phyloP scores from a whole-genome alignment of 53 echinoderm and acorn worm genomes.

The Henricia sp. region DNA sequence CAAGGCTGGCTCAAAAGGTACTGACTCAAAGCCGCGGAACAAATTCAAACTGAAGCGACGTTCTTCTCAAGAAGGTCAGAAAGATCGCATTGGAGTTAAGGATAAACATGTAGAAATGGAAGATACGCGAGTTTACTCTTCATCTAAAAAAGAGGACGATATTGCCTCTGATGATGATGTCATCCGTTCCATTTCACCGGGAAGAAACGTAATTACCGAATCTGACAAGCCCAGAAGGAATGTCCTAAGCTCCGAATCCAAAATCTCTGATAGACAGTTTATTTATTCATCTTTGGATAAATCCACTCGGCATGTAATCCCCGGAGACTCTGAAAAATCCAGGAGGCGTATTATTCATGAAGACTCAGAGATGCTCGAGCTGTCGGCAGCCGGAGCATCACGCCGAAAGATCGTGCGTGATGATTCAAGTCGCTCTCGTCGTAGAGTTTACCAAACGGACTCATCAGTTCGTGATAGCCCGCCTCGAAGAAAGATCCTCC shows the following conservation, averaged over 20 bases:
- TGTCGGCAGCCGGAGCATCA: not conserved
- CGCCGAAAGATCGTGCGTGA: slow-evolving; percentile 28
- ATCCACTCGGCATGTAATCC: slow-evolving; percentile 9
- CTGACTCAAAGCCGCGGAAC: not conserved
- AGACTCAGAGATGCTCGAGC: not conserved
- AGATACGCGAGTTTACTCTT: too few species aligned
- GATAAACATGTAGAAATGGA: too few species aligned
- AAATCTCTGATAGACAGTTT: slow-evolving; percentile 2
- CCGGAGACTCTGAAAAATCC: slow-evolving; percentile 31
- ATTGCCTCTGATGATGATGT: slow-evolving; percentile 21
- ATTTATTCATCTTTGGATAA: slow-evolving; percentile 7
- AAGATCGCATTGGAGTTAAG: too few species aligned
- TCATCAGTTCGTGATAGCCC: slow-evolving; percentile 7
- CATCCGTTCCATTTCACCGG: slow-evolving; percentile 19
- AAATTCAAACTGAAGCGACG: slow-evolving; percentile 29
- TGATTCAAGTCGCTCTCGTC: slow-evolving; percentile 15
- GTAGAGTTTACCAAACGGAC: slow-evolving; percentile 40
- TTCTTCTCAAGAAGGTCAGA: slow-evolving; percentile 10
- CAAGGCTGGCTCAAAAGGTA: slow-evolving; percentile 6
- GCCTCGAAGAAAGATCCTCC: slow-evolving; percentile 44
- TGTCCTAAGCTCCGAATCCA: not conserved
- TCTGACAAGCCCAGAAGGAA: slow-evolving; percentile 7
- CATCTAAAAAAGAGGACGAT: not conserved
- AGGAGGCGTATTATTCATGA: slow-evolving; percentile 39
- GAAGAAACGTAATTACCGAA: slow-evolving; percentile 30